phyloP scores from a whole-genome alignment of 2,797 vertebrate genomes.

The Bradypodion pumilum region DNA sequence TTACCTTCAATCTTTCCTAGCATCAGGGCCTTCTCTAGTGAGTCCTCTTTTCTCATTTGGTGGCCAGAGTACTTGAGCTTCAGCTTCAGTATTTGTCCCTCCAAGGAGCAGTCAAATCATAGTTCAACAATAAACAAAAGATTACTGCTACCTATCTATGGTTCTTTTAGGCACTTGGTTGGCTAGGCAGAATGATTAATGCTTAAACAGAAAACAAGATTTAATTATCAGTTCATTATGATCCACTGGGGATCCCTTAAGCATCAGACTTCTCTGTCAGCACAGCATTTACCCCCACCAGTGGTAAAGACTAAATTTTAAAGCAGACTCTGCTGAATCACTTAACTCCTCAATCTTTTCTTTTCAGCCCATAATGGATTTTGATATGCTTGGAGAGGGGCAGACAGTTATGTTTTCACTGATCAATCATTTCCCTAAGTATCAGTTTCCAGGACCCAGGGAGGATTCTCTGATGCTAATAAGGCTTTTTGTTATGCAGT shows the following conservation, averaged over 20 bases:
- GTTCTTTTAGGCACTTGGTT: slow-evolving; percentile 9
- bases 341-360: slow-evolving; percentile 25
- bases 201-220: slow-evolving; percentile 35
- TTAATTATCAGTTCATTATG: slow-evolving; percentile 39
- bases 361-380: slow-evolving; percentile 30
- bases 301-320: slow-evolving; percentile 33
- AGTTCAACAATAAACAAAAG: background rate
- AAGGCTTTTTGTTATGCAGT: slow-evolving; percentile 30
- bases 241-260: slow-evolving; percentile 33
- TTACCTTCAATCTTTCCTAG: too few species aligned
- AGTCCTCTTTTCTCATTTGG: too few species aligned
- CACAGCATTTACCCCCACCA: slow-evolving; percentile 36
- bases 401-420: slow-evolving; percentile 26
- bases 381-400: slow-evolving; percentile 25
- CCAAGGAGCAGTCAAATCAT: background rate
- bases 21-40: too few species aligned
- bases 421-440: slow-evolving; percentile 31
- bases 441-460: slow-evolving; percentile 14
- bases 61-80: too few species aligned
- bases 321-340: slow-evolving; percentile 25
- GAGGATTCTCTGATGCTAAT: slow-evolving; percentile 33
- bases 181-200: slow-evolving; percentile 25
- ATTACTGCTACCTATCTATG: slow-evolving; percentile 4
- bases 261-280: slow-evolving; percentile 28
- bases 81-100: too few species aligned